Base-by-base conservation (phyloP, 2,888 invertebrate species). In the Crioceris asparagi region DNA sequence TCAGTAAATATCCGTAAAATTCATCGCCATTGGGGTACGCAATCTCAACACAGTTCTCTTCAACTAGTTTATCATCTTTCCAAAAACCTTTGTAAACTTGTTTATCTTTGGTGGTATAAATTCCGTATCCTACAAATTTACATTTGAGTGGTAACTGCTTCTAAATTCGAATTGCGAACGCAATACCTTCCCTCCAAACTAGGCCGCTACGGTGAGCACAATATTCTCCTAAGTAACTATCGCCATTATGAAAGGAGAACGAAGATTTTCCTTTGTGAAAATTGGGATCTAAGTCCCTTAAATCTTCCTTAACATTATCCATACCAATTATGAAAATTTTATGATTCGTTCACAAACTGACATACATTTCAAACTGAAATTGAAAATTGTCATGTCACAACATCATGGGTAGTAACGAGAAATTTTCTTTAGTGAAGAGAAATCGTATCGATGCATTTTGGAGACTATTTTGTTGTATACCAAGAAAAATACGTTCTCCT, bases 91-190 rank as follows among this genome's bases (percentile, higher is more conserved):
- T 50, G 52, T 78, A 78, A 1, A 50, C 50, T 47, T 77, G 74
- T 1, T 72, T 73, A 49, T 77, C 75, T 4, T 68, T 68, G 1
- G 77, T 75, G 2, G 51, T 66, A 47, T 79, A 78, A 8, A 59
- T 56, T 6, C 78, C 78, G 36, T 35, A 31, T 18, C 46, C 39
- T 39, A 19, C 21, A 29, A 31, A n/a, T 31, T 25, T 23, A 10
- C 25, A 2, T 17, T 5, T 4, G 6, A 4, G 3, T n/a, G n/a
- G n/a, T n/a, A n/a, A n/a, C n/a, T n/a, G n/a, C n/a, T n/a, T n/a
- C n/a, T n/a, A n/a, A n/a, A n/a, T n/a, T n/a, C n/a, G n/a, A n/a
- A n/a, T n/a, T n/a, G n/a, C n/a, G n/a, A n/a, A n/a, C n/a, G n/a
- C n/a, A 25, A 33, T 39, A 10, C 62, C 65, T 53, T 64, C 61